Evolutionary conservation across 2,113 vertebrate genomes (phyloP), one percentile per base, ranked within the genome.

Genomic region (Nesogale talazaci): DNA sequence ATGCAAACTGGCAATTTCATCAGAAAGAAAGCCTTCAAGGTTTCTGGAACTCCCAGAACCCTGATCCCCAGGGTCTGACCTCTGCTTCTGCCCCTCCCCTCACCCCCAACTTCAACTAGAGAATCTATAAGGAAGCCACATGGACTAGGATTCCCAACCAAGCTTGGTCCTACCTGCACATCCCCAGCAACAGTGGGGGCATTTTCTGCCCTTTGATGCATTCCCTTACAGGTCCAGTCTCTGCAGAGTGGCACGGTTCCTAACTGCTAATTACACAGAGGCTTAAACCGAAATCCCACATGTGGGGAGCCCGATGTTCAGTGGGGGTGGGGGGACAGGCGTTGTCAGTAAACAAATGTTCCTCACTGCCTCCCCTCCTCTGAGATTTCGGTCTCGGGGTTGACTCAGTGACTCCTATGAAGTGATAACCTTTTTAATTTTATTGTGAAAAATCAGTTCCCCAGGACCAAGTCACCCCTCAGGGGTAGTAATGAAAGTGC

Each of bases 361-460:
- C 1, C 20, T 27, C 3, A 1, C 27, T 7, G 65, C 56, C 2
- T 67, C 63, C 5, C 8, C 40, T 42, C 85, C 63, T 20, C 8
- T 4, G n/a, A 52, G 40, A 40, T 31, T 52, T 79, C 67, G 65
- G 80, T 76, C 42, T 31, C 67, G 34, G 36, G 87, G 31, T 72
- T 82, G 52, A n/a, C 3, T 20, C 36, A 17, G n/a, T 2, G 10
- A 78, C 12, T 36, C 3, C 38, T 29, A 11, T 0, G 20, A 57
- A 31, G 87, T 7, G 23, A 82, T 31, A 52, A 42, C 81, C 67
- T 83, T 72, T 70, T 88, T 93, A 23, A 86, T 95, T 93, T 93
- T 84, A 83, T 86, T 82, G 42, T 91, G 76, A 93, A 93, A 94
- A 91, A 76, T 88, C 31, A 75, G 57, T 86, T 82, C 63, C 61